Evolutionary conservation across 1,140 invertebrate genomes (phyloP).

Genomic region (Venturia canescens): DNA sequence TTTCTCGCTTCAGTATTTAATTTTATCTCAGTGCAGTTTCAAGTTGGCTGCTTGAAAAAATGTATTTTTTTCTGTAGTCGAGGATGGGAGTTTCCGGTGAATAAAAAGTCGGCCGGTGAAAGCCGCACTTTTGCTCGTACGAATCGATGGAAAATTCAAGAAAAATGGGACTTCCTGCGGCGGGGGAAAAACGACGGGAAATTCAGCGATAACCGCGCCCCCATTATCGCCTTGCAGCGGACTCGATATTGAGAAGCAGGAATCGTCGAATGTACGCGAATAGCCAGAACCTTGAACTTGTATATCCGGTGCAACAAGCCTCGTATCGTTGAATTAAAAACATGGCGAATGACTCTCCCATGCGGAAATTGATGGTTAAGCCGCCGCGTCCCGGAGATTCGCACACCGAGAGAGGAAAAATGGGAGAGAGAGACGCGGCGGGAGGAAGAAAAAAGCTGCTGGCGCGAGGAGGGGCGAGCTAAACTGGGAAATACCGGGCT

Average conservation of each 20-base stretch:
- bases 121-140: background rate
- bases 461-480: background rate
- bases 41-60: no score
- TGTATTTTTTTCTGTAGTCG: background rate
- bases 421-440: background rate
- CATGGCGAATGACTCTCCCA: background rate
- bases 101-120: background rate
- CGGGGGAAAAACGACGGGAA: no score
- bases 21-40: no score
- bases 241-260: no score
- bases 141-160: background rate
- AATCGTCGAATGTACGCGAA: background rate
- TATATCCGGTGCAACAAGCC: constrained; percentile 1
- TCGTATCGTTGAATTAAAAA: background rate
- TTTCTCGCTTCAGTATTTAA: constrained; percentile 2
- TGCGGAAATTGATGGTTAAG: constrained; percentile 16
- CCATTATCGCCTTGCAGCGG: no score
- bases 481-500: constrained; percentile 41
- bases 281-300: background rate
- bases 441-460: constrained; percentile 5
- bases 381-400: background rate
- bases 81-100: no score
- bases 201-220: no score
- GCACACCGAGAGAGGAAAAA: background rate
- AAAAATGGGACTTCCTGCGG: no score